Base-by-base conservation (phyloP, 1,140 invertebrate genomes). In the Carposina sasakii region DNA sequence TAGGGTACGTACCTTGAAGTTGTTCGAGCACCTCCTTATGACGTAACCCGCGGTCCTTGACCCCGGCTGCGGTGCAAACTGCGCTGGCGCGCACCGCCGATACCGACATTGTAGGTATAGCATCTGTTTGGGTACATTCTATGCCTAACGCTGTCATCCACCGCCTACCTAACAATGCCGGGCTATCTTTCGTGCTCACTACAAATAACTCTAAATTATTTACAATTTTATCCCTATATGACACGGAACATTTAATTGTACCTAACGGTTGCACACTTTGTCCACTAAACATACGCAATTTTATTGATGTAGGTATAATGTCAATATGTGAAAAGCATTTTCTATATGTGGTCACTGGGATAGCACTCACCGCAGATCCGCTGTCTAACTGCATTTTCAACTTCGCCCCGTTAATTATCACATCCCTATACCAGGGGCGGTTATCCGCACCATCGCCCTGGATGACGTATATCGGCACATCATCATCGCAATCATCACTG, bases 191-290 rank as follows among this genome's bases (percentile, higher is more conserved):
- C n/a, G 24, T 47, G 19, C 37, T 15, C 1, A 37, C 26, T 16
- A 47, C 45, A 15, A 36, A 6, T 39, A 39, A 21, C 3, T 39
- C 20, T 9, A 34, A 15, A 9, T 39, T 17, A 39, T 17, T 3
- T 37, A 24, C 13, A 3, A 23, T 12, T 3, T 24, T 13, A 20
- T 16, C 16, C 17, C 37, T 47, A 26, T 9, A 17, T 24, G 15
- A n/a, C 24, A 37, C 23, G 12, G 20, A 31, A 37, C n/a, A 24
- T n/a, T 3, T 10, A 9, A 34, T 5, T 34, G 6, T 15, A 34
- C 36, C 31, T 24, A 24, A 26, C 10, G 45, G 33, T 37, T 37
- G 24, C 13, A 47, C 13, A n/a, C 17, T 47, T 24, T 47, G 31
- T 5, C 45, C 45, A 37, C 31, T 46, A 46, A 15, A 46, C 17